phyloP scores from a whole-genome alignment of 1,140 invertebrate genomes.

The Apis dorsata region DNA sequence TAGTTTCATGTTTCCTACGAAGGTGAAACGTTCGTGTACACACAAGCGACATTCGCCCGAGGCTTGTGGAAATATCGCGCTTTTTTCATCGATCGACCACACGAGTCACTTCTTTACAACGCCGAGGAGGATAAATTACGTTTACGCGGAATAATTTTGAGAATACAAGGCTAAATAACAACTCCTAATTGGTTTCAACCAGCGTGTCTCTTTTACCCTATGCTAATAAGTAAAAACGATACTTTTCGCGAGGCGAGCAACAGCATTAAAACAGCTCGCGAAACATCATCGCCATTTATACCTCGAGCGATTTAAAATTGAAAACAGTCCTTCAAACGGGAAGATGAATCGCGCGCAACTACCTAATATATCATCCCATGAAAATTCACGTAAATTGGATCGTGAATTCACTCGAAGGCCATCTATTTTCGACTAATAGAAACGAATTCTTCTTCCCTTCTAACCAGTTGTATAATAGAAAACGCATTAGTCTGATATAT shows the following conservation, averaged over 20 bases:
- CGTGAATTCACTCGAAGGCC: background rate
- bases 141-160: background rate
- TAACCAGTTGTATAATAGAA: background rate
- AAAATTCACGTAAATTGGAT: conserved; percentile 4
- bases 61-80: background rate
- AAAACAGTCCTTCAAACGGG: background rate
- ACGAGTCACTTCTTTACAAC: no score
- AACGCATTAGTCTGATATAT: background rate
- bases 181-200: background rate
- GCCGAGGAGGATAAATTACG: background rate
- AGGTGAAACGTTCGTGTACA: conserved; percentile 44
- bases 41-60: background rate
- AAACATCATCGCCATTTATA: conserved; percentile 14
- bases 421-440: background rate
- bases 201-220: no score
- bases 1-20: conserved; percentile 62
- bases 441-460: background rate
- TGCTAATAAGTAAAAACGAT: background rate
- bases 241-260: background rate
- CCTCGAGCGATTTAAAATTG: conserved; percentile 13
- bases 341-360: background rate
- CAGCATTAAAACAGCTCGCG: no score
- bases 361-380: background rate
- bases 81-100: background rate
- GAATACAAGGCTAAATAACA: background rate